A percentile compares a stretch with the other conserved stretches of the same genome.
Conservation (phyloP, 92 coral and sea anemone genomes). For the Phymanthus crucifer region DNA sequence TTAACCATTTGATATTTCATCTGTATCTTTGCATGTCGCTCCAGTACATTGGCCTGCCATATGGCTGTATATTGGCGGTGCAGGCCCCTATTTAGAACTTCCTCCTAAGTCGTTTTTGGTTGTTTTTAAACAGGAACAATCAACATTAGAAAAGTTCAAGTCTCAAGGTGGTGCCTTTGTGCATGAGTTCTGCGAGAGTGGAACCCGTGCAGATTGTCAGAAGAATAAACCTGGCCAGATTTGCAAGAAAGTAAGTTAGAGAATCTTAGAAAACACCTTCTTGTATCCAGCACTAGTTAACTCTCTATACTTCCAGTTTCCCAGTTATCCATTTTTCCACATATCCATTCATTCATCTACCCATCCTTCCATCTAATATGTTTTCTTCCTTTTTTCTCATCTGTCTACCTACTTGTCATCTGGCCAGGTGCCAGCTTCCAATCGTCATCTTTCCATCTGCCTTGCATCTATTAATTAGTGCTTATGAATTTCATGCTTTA, state of each 20-base stretch:
- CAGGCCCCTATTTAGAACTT: too few relatives aligned
- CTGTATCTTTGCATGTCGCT: too few relatives aligned
- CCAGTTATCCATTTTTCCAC: neutral
- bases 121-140: constrained; percentile 72
- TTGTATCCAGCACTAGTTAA: neutral
- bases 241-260: constrained; percentile 88
- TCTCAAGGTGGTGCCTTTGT: constrained; percentile 99
- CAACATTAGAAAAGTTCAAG: constrained; percentile 90
- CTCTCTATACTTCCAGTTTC: neutral
- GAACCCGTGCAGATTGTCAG: constrained; percentile 92
- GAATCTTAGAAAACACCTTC: neutral
- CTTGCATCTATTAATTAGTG: neutral
- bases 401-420: neutral
- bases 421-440: neutral
- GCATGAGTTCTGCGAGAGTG: constrained; percentile 99
- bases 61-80: too few relatives aligned
- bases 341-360: neutral
- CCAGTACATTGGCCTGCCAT: too few relatives aligned
- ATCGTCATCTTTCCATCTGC: neutral
- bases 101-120: too few relatives aligned
- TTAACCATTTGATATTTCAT: too few relatives aligned
- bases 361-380: neutral
- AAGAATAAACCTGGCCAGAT: constrained; percentile 63
- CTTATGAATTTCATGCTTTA: neutral
- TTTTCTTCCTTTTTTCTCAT: neutral